phyloP scores from a whole-genome alignment of 2,797 vertebrate species.

The Spea hammondii region DNA sequence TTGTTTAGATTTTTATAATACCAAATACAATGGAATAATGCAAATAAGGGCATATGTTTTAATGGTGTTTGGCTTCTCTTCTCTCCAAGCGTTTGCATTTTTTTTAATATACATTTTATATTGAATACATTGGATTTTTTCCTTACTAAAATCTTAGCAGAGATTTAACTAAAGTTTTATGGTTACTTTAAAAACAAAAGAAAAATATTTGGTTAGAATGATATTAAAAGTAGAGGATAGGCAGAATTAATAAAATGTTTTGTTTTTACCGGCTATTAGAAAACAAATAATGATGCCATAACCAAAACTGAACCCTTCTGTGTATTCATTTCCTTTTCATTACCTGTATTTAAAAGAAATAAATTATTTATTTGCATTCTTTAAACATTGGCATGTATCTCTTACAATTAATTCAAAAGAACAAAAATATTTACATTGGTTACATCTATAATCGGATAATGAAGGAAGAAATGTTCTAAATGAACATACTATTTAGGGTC shows the following conservation, averaged over 20 bases:
- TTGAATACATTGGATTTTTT: constrained; percentile 22
- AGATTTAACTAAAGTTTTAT: constrained; percentile 14
- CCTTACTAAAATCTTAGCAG: constrained; percentile 40
- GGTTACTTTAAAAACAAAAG: constrained; percentile 45
- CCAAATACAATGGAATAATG: constrained; percentile 54
- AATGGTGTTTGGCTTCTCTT: constrained; percentile 52
- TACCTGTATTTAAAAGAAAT: constrained; percentile 56
- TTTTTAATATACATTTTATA: constrained; percentile 38
- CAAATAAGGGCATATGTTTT: constrained; percentile 56
- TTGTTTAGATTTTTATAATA: constrained; percentile 58
- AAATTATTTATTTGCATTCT: constrained; percentile 53
- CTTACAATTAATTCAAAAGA: constrained; percentile 67
- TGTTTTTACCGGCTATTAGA: constrained; percentile 55
- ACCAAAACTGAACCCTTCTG: constrained; percentile 20
- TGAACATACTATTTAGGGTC: constrained; percentile 69
- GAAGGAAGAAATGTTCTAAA: constrained; percentile 66
- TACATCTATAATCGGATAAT: constrained; percentile 73
- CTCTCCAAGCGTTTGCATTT: constrained; percentile 23
- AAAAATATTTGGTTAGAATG: constrained; percentile 17
- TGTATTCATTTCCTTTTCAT: constrained; percentile 59
- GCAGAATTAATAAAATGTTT: constrained; percentile 46
- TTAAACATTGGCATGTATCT: constrained; percentile 61
- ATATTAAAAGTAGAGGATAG: constrained; percentile 49
- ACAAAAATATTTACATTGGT: constrained; percentile 62
- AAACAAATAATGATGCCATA: constrained; percentile 46